Conservation (phyloP, 2,113 vertebrate genomes). For the Romanogobio albipinnatus region DNA sequence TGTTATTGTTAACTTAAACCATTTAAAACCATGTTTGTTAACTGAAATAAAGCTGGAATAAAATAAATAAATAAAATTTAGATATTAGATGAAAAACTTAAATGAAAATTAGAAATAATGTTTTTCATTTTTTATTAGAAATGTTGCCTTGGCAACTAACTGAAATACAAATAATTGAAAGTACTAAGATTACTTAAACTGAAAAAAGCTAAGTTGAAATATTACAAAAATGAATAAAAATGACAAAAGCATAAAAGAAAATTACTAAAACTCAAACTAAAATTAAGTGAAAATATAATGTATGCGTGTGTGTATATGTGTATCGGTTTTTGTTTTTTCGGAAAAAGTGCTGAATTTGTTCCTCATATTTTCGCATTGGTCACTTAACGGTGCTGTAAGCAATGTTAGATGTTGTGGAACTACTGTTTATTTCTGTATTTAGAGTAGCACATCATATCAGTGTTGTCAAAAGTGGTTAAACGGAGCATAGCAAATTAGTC, state of each 20-base stretch:
- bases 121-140: neutral
- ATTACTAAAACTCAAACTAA: neutral
- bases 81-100: too few relatives aligned
- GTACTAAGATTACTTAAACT: too few relatives aligned
- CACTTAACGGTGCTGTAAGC: neutral
- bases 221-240: too few relatives aligned
- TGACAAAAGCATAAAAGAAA: too few relatives aligned
- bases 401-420: neutral
- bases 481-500: neutral
- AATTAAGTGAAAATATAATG: neutral
- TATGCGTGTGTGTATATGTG: too few relatives aligned
- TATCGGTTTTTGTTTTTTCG: too few relatives aligned
- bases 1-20: too few relatives aligned
- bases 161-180: neutral
- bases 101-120: neutral
- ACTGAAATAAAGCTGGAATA: too few relatives aligned
- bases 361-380: neutral
- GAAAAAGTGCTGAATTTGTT: too few relatives aligned
- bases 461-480: neutral
- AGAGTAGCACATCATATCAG: neutral
- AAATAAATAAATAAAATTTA: neutral
- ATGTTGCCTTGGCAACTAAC: neutral
- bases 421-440: neutral
- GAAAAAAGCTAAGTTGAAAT: too few relatives aligned
- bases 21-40: too few relatives aligned